Evolutionary conservation across 2,113 vertebrate genomes (phyloP).

Genomic region (Tamias sibiricus): DNA sequence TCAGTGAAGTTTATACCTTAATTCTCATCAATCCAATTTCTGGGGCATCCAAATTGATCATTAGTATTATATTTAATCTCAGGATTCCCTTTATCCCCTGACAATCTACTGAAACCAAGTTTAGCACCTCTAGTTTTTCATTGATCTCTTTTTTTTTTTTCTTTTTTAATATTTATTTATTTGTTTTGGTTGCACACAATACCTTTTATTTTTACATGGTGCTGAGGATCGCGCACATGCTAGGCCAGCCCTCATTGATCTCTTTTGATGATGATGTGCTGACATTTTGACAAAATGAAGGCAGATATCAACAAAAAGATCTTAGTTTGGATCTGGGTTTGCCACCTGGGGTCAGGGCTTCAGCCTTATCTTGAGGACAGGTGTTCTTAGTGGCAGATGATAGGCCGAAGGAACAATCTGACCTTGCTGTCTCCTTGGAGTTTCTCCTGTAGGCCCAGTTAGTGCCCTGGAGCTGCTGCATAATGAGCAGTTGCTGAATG

Average conservation of each 20-base stretch:
- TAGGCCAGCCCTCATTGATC: too few relatives aligned
- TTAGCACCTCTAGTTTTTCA: neutral
- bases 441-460: neutral
- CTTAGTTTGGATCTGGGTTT: neutral
- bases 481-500: neutral
- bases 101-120: neutral
- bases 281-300: neutral
- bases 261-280: neutral
- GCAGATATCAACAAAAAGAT: neutral
- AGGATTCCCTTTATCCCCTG: neutral
- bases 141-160: neutral
- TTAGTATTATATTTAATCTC: neutral
- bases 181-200: too few relatives aligned
- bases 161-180: too few relatives aligned
- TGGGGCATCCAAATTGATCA: neutral
- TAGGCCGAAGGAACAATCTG: neutral
- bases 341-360: accelerated
- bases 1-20: neutral
- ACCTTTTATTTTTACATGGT: too few relatives aligned
- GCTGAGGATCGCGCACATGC: too few relatives aligned
- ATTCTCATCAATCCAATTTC: neutral
- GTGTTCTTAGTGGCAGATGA: neutral
- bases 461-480: neutral
- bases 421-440: neutral
- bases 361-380: neutral